These are phyloP conservation scores for Grus americana DNA, from an alignment of 2,113 vertebrate species.

Conservation along the genomic window DNA sequence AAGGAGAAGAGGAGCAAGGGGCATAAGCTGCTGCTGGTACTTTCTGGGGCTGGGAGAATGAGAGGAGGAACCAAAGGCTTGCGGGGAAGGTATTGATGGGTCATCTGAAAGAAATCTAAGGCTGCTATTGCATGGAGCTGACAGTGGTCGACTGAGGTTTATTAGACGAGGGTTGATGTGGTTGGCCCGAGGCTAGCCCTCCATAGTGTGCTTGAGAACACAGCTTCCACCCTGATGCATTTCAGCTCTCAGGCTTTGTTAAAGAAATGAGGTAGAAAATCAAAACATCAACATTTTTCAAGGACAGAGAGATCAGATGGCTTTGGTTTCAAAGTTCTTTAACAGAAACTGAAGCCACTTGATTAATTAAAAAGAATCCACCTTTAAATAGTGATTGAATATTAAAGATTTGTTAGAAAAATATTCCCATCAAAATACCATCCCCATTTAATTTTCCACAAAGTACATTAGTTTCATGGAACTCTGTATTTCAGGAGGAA, in stretches of 20 bases:
- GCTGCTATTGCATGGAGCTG: neutral
- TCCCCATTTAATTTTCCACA: neutral
- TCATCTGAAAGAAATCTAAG: neutral
- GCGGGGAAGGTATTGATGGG: neutral
- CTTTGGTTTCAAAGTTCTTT: neutral
- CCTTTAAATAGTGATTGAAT: neutral
- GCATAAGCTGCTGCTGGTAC: neutral
- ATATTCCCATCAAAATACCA: neutral
- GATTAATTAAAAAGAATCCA: neutral
- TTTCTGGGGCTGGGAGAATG: neutral
- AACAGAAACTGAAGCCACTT: neutral
- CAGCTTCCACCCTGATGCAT: neutral
- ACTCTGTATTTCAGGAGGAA: neutral
- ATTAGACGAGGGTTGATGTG: neutral
- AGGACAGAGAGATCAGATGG: neutral
- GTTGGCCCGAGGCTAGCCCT: neutral
- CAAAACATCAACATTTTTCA: neutral
- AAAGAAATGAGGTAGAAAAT: neutral
- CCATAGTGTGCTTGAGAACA: rapidly evolving
- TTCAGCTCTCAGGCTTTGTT: neutral
- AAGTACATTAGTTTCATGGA: neutral
- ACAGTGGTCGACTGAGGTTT: rapidly evolving
- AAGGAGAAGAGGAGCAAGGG: neutral
- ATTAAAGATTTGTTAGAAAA: neutral
- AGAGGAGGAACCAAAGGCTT: neutral